These are phyloP conservation scores for Sebastes kiyomatsui DNA, from an alignment of 2,797 vertebrate genomes.

Conservation along the genomic window DNA sequence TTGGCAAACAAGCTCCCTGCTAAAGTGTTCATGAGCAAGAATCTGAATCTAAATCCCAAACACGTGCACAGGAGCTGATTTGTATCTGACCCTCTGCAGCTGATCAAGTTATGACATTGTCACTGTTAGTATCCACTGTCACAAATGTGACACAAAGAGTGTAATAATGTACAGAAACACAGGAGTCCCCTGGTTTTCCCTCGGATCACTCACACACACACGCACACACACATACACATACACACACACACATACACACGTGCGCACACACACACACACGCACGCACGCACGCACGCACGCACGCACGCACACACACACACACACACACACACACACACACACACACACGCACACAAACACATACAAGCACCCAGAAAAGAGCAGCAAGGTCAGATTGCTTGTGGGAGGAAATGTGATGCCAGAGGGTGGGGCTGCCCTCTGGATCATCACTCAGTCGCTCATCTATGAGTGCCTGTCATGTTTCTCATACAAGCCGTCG, in stretches of 20 bases:
- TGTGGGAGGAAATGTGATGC: slow-evolving; percentile 73
- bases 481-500: slow-evolving; percentile 47
- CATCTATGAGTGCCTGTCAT: slow-evolving; percentile 72
- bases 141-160: background rate
- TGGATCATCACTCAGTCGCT: slow-evolving; percentile 65
- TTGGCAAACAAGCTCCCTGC: background rate
- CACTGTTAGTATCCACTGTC: background rate
- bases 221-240: too few species aligned
- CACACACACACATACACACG: background rate
- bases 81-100: background rate
- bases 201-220: background rate
- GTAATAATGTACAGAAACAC: background rate
- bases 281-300: rapidly evolving
- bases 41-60: background rate
- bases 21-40: slow-evolving; percentile 19
- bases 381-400: slow-evolving; percentile 64
- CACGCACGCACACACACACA: background rate
- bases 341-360: too few species aligned
- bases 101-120: background rate
- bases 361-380: background rate
- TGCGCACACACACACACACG: background rate
- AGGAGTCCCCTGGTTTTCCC: background rate
- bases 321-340: background rate
- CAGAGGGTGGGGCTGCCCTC: slow-evolving; percentile 71
- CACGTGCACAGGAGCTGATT: background rate